phyloP scores from a whole-genome alignment of 2,797 vertebrate genomes.

The Acipenser oxyrinchus region DNA sequence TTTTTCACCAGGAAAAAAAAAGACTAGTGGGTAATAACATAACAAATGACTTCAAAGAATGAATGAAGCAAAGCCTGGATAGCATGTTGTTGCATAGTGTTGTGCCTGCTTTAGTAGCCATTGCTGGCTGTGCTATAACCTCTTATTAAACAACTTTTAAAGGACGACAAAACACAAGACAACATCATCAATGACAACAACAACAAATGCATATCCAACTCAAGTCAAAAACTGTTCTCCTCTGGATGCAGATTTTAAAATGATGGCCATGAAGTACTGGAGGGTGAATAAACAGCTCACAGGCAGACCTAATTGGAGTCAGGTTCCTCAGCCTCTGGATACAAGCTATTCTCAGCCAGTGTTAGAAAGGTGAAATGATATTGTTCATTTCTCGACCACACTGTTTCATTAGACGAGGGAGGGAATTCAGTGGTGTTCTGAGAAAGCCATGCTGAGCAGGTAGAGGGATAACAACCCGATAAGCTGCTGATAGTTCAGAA shows the following conservation, averaged over 20 bases:
- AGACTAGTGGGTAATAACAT: conserved; percentile 32
- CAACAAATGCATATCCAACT: not conserved
- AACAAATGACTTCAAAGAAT: conserved; percentile 12
- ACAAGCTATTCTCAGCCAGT: not conserved
- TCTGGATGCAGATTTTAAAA: conserved; percentile 36
- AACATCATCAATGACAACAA: conserved; percentile 25
- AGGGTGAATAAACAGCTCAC: not conserved
- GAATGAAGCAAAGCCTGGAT: conserved; percentile 52
- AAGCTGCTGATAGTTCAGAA: too few species aligned
- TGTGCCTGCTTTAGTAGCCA: conserved; percentile 66
- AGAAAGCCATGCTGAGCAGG: too few species aligned
- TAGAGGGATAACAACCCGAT: too few species aligned
- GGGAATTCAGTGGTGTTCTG: too few species aligned
- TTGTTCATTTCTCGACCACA: too few species aligned
- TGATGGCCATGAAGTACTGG: conserved; percentile 24
- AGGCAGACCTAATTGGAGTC: not conserved
- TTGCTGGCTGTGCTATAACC: conserved; percentile 44
- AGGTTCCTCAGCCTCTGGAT: not conserved
- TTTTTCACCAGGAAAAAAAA: conserved; percentile 44
- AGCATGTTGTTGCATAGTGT: conserved; percentile 55
- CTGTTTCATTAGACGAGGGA: too few species aligned
- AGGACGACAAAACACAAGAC: conserved; percentile 42
- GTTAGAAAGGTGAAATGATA: not conserved
- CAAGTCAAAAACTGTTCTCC: conserved; percentile 8
- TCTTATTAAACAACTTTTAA: conserved; percentile 32